A percentile compares a stretch with the other conserved stretches of the same genome.
Evolutionary conservation across 1,140 invertebrate genomes (phyloP).

Genomic region (Drosophila trapezifrons): DNA sequence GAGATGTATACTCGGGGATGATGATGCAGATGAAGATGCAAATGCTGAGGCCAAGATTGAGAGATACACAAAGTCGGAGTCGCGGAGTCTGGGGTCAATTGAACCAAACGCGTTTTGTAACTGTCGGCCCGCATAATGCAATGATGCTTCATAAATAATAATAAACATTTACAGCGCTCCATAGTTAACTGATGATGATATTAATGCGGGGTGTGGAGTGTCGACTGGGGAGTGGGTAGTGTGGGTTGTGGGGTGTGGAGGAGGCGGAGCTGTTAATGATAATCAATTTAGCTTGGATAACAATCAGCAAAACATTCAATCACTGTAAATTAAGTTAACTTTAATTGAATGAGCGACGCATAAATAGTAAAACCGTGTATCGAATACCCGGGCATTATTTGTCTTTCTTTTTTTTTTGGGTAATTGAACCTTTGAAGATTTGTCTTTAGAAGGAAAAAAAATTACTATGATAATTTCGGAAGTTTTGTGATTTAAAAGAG

Average conservation of each 20-base stretch:
- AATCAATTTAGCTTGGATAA: constrained; percentile 76
- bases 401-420: too few relatives aligned
- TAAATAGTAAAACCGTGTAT: constrained; percentile 14
- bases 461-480: too few relatives aligned
- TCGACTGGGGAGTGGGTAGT: too few relatives aligned
- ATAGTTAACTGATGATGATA: constrained; percentile 12
- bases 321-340: constrained; percentile 76
- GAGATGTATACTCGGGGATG: not conserved
- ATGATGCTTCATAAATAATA: constrained; percentile 76
- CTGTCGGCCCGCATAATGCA: constrained; percentile 69
- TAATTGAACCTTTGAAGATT: not conserved
- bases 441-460: too few relatives aligned
- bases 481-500: too few relatives aligned
- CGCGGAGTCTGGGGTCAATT: constrained; percentile 65
- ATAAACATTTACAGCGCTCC: constrained; percentile 65
- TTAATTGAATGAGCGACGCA: constrained; percentile 61
- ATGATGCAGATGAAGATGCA: not conserved
- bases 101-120: constrained; percentile 73
- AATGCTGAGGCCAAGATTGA: constrained; percentile 19
- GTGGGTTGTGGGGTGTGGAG: not conserved
- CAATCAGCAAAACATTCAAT: constrained; percentile 71
- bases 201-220: constrained; percentile 14
- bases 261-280: constrained; percentile 54
- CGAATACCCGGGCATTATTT: not conserved
- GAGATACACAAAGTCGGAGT: constrained; percentile 32